Conservation (phyloP, 2,113 vertebrate genomes). For the Leptosomus discolor region DNA sequence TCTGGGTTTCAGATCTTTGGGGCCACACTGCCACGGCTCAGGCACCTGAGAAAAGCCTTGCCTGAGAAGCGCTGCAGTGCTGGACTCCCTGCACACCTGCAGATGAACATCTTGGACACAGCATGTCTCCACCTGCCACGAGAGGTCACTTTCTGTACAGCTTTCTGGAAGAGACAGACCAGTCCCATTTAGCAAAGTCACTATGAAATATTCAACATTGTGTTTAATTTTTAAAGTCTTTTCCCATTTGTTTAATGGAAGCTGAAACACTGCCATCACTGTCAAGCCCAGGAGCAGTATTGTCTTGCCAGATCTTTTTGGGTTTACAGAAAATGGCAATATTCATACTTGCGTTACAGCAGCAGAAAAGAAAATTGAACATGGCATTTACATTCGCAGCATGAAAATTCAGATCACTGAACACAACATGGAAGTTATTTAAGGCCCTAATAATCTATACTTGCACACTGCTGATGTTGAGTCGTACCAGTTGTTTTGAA, state of each 20-base stretch:
- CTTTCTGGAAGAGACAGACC: background rate
- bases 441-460: slow-evolving; percentile 13
- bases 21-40: background rate
- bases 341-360: slow-evolving; percentile 34
- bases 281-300: slow-evolving; percentile 18
- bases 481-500: background rate
- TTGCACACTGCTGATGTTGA: background rate
- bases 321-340: slow-evolving; percentile 58
- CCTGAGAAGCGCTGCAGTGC: rapidly evolving
- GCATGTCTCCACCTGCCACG: background rate
- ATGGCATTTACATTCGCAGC: slow-evolving; percentile 59
- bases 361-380: slow-evolving; percentile 53
- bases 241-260: slow-evolving; percentile 71
- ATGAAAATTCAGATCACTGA: slow-evolving; percentile 57
- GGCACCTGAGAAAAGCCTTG: background rate
- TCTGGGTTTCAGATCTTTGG: background rate
- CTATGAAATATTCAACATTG: slow-evolving; percentile 67
- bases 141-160: slow-evolving; percentile 34
- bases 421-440: background rate
- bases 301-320: slow-evolving; percentile 32
- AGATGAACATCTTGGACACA: background rate
- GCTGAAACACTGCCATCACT: slow-evolving; percentile 52
- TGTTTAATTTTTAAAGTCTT: slow-evolving; percentile 72
- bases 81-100: background rate
- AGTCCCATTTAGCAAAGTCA: background rate